Conservation (phyloP, 2,113 vertebrate species). For the Etheostoma spectabile region DNA sequence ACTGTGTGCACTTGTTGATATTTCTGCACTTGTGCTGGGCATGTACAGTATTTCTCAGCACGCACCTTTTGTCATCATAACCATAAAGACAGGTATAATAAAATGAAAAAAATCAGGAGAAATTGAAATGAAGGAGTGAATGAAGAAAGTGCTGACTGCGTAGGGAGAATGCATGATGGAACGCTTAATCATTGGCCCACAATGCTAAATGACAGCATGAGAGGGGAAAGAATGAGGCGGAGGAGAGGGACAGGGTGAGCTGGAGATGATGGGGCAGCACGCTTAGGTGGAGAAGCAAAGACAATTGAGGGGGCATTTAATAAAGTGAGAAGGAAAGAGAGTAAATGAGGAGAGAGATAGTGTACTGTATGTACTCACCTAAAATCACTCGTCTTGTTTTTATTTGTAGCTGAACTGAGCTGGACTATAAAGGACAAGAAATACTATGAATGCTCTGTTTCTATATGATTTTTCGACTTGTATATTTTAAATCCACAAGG, state of each 20-base stretch:
- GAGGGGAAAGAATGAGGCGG: constrained; percentile 26
- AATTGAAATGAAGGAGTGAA: constrained; percentile 53
- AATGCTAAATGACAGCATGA: constrained; percentile 60
- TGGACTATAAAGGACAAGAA: background rate
- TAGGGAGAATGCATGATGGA: constrained; percentile 39
- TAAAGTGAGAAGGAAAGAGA: constrained; percentile 45
- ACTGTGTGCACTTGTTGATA: constrained; percentile 24
- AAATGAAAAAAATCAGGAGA: constrained; percentile 42
- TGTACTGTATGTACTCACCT: constrained; percentile 30
- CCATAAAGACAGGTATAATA: constrained; percentile 44
- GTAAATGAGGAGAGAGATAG: constrained; percentile 20
- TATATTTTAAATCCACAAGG: constrained; percentile 13
- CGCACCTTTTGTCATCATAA: constrained; percentile 35
- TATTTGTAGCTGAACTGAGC: constrained; percentile 33
- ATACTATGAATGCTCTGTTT: background rate
- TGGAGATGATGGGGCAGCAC: constrained; percentile 15
- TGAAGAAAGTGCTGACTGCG: constrained; percentile 64
- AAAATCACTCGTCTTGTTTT: constrained; percentile 48
- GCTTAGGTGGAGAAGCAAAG: constrained; percentile 15
- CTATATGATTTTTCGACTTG: background rate
- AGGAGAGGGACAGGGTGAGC: constrained; percentile 14
- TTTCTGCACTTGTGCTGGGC: background rate
- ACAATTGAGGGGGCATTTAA: constrained; percentile 24
- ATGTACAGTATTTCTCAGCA: background rate
- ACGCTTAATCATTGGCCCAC: constrained; percentile 47